Percentiles rank a stretch among this genome's conserved stretches.
Evolutionary conservation across 1,140 invertebrate species (phyloP).

Genomic region (Aphaenogaster floridana): DNA sequence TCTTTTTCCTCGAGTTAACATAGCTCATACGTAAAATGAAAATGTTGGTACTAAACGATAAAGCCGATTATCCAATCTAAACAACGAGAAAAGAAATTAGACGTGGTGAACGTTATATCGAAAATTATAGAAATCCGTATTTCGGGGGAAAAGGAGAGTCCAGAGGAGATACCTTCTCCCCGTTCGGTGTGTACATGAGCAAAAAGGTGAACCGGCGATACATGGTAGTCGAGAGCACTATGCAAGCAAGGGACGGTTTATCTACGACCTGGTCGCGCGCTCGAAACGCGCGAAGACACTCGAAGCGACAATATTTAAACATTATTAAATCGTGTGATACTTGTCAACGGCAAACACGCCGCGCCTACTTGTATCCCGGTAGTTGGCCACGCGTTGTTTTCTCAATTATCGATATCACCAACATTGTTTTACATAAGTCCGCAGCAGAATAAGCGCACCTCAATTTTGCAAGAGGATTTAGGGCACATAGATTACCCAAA

Average conservation of each 20-base stretch:
- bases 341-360: constrained; percentile 69
- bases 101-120: neutral
- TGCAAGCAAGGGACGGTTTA: constrained; percentile 77
- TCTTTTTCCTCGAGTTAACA: neutral
- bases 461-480: neutral
- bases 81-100: neutral
- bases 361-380: constrained; percentile 33
- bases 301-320: constrained; percentile 77
- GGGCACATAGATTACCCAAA: neutral
- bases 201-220: constrained; percentile 62
- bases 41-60: neutral
- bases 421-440: constrained; percentile 3
- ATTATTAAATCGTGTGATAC: constrained; percentile 77
- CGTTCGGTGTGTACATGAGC: constrained; percentile 65
- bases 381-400: constrained; percentile 14
- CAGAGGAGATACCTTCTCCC: constrained; percentile 22
- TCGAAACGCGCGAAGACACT: constrained; percentile 63
- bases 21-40: neutral
- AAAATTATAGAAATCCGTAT: constrained; percentile 11
- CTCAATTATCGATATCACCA: constrained; percentile 43
- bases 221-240: constrained; percentile 72
- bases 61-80: neutral
- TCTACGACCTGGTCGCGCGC: constrained; percentile 71
- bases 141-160: neutral
- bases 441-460: neutral